Base-by-base conservation (phyloP, 2,113 vertebrate genomes). In the Etheostoma cragini region DNA sequence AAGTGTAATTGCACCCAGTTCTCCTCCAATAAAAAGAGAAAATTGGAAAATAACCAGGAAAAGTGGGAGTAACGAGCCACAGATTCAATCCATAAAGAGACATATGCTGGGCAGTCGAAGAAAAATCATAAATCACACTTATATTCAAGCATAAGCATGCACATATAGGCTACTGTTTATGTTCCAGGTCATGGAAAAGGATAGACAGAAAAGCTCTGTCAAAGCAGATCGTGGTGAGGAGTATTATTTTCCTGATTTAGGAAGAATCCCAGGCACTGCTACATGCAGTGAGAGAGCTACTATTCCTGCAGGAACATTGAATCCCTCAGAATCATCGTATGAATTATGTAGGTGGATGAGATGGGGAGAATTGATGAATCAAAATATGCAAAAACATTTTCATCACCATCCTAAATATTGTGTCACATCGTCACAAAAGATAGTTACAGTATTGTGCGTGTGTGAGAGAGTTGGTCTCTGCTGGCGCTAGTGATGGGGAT, bases 31-130 rank as follows among this genome's bases (percentile, higher is more conserved):
- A 52, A 21, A 2, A 76, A 69, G 61, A 10, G 21, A 82, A 81
- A 82, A 78, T 67, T 80, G 57, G 65, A 49, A 69, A 80, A 82
- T 26, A 52, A 71, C 85, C 64, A 62, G 71, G 79, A 86, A 88
- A 81, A 87, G 83, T 45, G 63, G 64, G 85, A 81, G 86, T 87
- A 91, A 84, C 21, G 61, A 89, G 71, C 76, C 78, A 15, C 62
- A 75, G 63, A 83, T 83, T 65, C 54, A 78, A 52, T 77, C 73
- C 50, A 73, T 76, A 38, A 35, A 72, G 69, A 79, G 21, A 24
- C 19, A 54, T 22, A 56, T 5, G 24, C 46, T 50, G 54, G 53
- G 64, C 83, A 77, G 81, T 71, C 65, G 47, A 45, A 68, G 80
- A 79, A 42, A 64, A 84, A 76, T 68, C 33, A 2, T 24, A 17